Conservation (phyloP, 1,140 invertebrate genomes). For the Halictus rubicundus region DNA sequence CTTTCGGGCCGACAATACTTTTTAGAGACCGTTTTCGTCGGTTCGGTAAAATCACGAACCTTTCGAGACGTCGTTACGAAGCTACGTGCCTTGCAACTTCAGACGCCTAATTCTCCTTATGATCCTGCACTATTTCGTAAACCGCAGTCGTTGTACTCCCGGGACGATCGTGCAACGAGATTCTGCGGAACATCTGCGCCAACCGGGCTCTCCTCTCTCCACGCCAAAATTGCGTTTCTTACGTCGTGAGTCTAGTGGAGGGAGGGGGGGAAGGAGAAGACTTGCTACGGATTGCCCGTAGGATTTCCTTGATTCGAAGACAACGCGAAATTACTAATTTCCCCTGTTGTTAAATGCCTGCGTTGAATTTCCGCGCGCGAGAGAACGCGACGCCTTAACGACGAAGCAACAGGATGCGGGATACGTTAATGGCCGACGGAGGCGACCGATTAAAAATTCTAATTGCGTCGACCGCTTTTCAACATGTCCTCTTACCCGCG, state of each 20-base stretch:
- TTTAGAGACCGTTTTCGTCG: slow-evolving; percentile 57
- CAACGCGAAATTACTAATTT: slow-evolving; percentile 44
- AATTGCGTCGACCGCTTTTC: neutral
- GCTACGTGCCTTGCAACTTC: slow-evolving; percentile 68
- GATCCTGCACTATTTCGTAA: slow-evolving; percentile 68
- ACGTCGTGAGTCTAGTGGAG: slow-evolving; percentile 18
- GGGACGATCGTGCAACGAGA: slow-evolving; percentile 64
- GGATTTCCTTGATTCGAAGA: slow-evolving; percentile 44
- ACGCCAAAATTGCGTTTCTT: slow-evolving; percentile 62
- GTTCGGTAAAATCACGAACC: slow-evolving; percentile 65
- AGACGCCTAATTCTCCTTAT: slow-evolving; percentile 69
- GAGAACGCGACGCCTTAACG: neutral
- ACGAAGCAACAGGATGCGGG: slow-evolving; percentile 17
- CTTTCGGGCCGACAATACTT: slow-evolving; percentile 33
- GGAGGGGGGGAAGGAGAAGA: slow-evolving; percentile 19
- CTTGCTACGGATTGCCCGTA: too few species aligned
- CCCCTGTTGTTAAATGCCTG: slow-evolving; percentile 5
- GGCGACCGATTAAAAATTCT: neutral
- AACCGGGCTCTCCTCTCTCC: slow-evolving; percentile 22
- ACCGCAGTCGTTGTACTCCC: slow-evolving; percentile 65
- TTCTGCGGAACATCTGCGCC: slow-evolving; percentile 67
- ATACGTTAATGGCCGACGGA: neutral
- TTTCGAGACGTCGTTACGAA: slow-evolving; percentile 67
- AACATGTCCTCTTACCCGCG: too few species aligned
- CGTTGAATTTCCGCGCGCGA: neutral